Conservation (phyloP, 2,888 invertebrate species). For the Cryptophagus acutangulus region DNA sequence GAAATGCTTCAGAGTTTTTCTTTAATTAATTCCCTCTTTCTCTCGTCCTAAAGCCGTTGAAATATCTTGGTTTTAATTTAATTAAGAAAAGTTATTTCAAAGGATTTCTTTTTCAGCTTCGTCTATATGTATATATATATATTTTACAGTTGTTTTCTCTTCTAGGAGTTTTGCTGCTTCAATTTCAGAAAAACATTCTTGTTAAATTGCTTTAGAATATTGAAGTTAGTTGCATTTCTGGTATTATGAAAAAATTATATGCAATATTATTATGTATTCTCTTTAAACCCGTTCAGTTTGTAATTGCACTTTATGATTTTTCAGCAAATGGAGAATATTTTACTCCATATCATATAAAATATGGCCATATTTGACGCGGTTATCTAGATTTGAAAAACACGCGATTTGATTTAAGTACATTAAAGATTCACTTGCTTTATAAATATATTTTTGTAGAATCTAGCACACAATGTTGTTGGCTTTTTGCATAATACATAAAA, state of each 20-base stretch:
- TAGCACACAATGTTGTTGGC: too few relatives aligned
- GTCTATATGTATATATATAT: too few relatives aligned
- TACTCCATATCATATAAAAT: constrained; percentile 8
- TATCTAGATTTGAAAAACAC: constrained; percentile 10
- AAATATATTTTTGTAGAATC: too few relatives aligned
- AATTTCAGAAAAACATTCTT: constrained; percentile 12
- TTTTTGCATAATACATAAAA: too few relatives aligned
- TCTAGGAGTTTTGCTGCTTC: constrained; percentile 13
- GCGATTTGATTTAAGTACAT: constrained; percentile 15
- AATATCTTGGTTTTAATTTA: constrained; percentile 43
- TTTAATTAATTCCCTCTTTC: constrained; percentile 41
- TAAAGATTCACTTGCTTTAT: too few relatives aligned
- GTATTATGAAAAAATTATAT: constrained; percentile 1
- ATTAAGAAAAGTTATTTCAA: constrained; percentile 40
- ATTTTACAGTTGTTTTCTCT: constrained; percentile 25
- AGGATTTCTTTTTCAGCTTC: constrained; percentile 27
- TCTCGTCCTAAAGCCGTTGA: constrained; percentile 25
- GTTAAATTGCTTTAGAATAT: too few relatives aligned
- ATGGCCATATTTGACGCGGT: constrained; percentile 12
- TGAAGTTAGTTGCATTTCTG: neutral
- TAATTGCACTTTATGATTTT: constrained; percentile 2
- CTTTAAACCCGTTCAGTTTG: neutral
- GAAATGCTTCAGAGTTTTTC: constrained; percentile 43
- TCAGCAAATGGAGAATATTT: neutral
- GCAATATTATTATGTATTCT: constrained; percentile 1